Percentiles rank a stretch among this genome's conserved stretches.
These are phyloP conservation scores for Ditula angustiorana DNA, from an alignment of 2,888 invertebrate genomes.

Conservation along the genomic window DNA sequence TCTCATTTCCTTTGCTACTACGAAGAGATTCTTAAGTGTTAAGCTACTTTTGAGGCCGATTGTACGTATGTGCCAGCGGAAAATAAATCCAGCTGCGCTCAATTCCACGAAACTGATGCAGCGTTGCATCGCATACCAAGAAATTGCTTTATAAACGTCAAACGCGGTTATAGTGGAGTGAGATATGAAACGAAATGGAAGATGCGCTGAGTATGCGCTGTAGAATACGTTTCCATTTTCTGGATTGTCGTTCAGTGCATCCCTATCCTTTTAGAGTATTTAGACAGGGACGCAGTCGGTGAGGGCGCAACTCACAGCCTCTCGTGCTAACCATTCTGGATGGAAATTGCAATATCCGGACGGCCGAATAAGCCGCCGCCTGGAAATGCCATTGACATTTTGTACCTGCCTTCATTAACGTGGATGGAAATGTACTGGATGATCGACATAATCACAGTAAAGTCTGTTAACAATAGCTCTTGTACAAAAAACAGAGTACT, in stretches of 20 bases:
- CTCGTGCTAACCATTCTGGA: constrained; percentile 50
- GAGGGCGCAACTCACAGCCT: not conserved
- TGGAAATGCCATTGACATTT: constrained; percentile 52
- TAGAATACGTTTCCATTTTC: not conserved
- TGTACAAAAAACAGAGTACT: too few relatives aligned
- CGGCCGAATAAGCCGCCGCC: constrained; percentile 59
- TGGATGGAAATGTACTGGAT: constrained; percentile 17
- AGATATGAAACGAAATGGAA: constrained; percentile 71
- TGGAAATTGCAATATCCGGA: constrained; percentile 80
- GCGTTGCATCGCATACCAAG: constrained; percentile 37
- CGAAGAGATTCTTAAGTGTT: too few relatives aligned
- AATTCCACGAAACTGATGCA: constrained; percentile 23
- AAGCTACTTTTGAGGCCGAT: too few relatives aligned
- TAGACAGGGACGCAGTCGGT: not conserved
- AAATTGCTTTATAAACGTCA: constrained; percentile 64
- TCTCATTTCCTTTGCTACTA: too few relatives aligned
- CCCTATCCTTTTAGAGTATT: not conserved
- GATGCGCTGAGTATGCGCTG: constrained; percentile 47
- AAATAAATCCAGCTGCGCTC: constrained; percentile 9
- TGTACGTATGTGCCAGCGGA: not conserved
- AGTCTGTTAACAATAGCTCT: not conserved
- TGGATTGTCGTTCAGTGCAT: not conserved
- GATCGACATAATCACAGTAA: too few relatives aligned
- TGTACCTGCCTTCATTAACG: constrained; percentile 24
- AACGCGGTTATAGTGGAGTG: constrained; percentile 57